Base-by-base conservation (phyloP, 2,888 invertebrate species). In the Adelognathus sp. region DNA sequence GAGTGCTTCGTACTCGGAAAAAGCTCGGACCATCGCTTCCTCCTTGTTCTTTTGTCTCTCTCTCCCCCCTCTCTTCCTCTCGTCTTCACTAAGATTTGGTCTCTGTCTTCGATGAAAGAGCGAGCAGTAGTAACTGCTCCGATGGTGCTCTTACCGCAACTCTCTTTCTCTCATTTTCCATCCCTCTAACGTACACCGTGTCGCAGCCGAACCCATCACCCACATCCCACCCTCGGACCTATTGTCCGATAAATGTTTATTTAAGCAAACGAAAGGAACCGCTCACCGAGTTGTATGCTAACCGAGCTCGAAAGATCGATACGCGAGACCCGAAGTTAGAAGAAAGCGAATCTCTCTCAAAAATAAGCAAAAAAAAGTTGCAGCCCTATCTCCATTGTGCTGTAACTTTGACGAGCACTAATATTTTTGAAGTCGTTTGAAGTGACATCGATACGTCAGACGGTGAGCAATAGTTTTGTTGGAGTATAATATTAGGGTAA, bases 221-320 rank as follows among this genome's bases (percentile, higher is more conserved):
- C 46, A 64, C 36, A 14, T 58, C 66, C 72, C 80, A n/a, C n/a
- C n/a, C n/a, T n/a, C n/a, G n/a, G 56, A 71, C 63, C 86, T 84
- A 86, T 88, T 88, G 88, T 88, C 83, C 87, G 81, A 85, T 80
- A 84, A 84, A 86, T 90, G 88, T 90, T 91, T 90, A 87, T 87
- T 90, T 91, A 91, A 90, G 89, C 89, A 91, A 91, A 91, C 87
- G 88, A 90, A 89, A 87, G 85, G 81, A 85, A 76, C 80, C 69
- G 72, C 52, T 46, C 41, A 7, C 46, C 61, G 60, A 24, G 16
- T 69, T 79, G 41, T 58, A 58, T 74, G 82, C 83, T 69, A 76
- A 76, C 72, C 76, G 75, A 67, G 79, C 79, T 83, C 84, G 81
- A 83, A 80, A 84, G 84, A 87, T 88, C 88, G 82, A 87, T 88